Conservation (phyloP, 2,797 vertebrate species). For the Centropyge bicolor region DNA sequence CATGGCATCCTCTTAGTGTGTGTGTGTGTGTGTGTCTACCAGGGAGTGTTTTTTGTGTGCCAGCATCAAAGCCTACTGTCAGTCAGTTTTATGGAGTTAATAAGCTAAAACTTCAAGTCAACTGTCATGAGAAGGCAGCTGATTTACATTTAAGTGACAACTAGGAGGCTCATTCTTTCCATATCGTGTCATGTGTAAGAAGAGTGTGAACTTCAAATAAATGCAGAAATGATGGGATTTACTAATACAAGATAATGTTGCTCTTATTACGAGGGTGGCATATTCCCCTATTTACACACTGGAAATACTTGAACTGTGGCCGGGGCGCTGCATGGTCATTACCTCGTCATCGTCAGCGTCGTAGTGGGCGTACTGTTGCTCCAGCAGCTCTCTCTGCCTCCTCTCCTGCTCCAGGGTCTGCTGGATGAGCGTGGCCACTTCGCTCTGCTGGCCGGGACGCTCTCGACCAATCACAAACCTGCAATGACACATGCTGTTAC, state of each 20-base stretch:
- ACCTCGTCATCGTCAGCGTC: slow-evolving; percentile 98
- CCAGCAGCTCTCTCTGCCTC: slow-evolving; percentile 94
- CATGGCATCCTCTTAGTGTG: slow-evolving; percentile 47
- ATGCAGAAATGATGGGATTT: slow-evolving; percentile 35
- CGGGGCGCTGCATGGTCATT: slow-evolving; percentile 46
- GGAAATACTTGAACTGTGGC: neutral
- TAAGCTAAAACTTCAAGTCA: slow-evolving; percentile 55
- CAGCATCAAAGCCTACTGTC: slow-evolving; percentile 60
- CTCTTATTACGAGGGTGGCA: neutral
- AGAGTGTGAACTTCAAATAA: slow-evolving; percentile 26
- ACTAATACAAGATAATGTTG: slow-evolving; percentile 7
- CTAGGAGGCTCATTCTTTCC: slow-evolving; percentile 31
- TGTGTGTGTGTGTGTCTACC: slow-evolving; percentile 29
- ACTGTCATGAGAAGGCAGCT: slow-evolving; percentile 40
- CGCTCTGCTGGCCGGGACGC: slow-evolving; percentile 97
- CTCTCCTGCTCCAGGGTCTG: slow-evolving; percentile 98
- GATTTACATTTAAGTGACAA: slow-evolving; percentile 59
- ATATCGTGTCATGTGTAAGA: slow-evolving; percentile 26
- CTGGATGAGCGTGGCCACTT: slow-evolving; percentile 97
- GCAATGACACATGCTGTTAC: slow-evolving; percentile 39
- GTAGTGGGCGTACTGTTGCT: slow-evolving; percentile 97
- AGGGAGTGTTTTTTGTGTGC: slow-evolving; percentile 35
- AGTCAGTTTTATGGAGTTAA: slow-evolving; percentile 67
- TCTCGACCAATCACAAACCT: slow-evolving; percentile 98
- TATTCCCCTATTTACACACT: neutral